Base-by-base conservation (phyloP, 2,888 invertebrate genomes). In the Metopia argyrocephala region DNA sequence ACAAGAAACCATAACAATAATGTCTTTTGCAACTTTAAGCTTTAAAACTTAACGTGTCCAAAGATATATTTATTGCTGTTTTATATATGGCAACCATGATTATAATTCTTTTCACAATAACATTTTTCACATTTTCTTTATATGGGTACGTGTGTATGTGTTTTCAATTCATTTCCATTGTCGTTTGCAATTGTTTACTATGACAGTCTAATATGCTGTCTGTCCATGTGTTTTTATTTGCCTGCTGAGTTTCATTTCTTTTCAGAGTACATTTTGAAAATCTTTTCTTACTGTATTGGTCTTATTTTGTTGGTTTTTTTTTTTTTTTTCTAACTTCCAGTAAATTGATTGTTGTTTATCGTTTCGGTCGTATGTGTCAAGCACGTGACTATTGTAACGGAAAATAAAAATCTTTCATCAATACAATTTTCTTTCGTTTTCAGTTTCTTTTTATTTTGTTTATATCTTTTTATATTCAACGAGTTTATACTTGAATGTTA, bases 291-390 rank as follows among this genome's bases (percentile, higher is more conserved):
- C 57, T 64, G 38, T 57, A 5, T 59, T 75, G 21, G 6, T n/a
- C n/a, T n/a, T n/a, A n/a, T n/a, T n/a, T n/a, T n/a, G n/a, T 27
- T 68, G 15, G 15, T 46, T 12, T 18, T 9, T 56, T n/a, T n/a
- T 25, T 5, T n/a, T 66, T 59, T 31, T 5, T 23, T 70, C 56
- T 65, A 23, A 21, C 28, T 56, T 65, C 48, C 74, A 74, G 12
- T 70, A 78, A 78, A 78, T 81, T 81, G 78, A 81, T 81, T 81
- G 78, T 56, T 78, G 65, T 81, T 81, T 78, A 78, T 66, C 61
- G 56, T 66, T 74, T 48, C 50, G 28, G 23, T 48, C 21, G 56
- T 54, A 27, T 76, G 48, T 68, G n/a, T 21, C 69, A 4, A 50
- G 78, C 78, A 81, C 78, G 81, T 81, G 81, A 81, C 81, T 81